Evolutionary conservation across 2,888 invertebrate genomes (phyloP), one percentile per base, ranked within the genome.

Genomic region (Micoletzkya japonica): DNA sequence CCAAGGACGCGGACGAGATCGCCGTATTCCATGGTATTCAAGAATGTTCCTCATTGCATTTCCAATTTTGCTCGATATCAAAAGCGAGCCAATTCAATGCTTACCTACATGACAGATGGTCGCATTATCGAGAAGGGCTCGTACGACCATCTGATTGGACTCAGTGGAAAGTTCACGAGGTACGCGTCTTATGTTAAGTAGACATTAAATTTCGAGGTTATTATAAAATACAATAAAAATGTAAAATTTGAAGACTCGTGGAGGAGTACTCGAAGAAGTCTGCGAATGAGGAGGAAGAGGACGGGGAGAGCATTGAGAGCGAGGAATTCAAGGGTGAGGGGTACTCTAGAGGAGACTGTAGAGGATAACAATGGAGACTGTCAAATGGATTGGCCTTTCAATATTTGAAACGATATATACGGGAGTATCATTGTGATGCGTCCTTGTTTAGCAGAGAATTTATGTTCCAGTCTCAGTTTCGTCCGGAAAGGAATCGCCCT

Each of bases 1-100:
- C 97, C 78, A 92, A 94, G 0, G 91, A 93, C 83, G 92, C 93
- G 1, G 94, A 97, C 87, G 89, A 92, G 82, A 94, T 98, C 77
- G 87, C 95, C 75, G 96, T 97, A 3, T 87, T 98, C 82, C 91
- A 91, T 82, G 78, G 80, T 79, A 30, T 20, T 39, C 17, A 39
- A 6, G 7, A 39, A 10, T 52, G 14, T 6, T 52, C 24, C n/a
- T 52, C 6, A 17, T 4, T 4, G 20, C 14, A 4, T 32, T 30
- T 32, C 30, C 26, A 39, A 59, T n/a, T 52, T 17, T 52, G 6
- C n/a, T 30, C 39, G 60, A 39, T 20, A 60, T 28, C 28, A 58
- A 7, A 4, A 34, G 10, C 14, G 34, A 36, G 2, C 10, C n/a
- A 6, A 10, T 28, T 4, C 24, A 26, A 28, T n/a, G 26, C 17